Base-by-base conservation (phyloP, 2,113 vertebrate genomes). In the Tympanuchus pallidicinctus region DNA sequence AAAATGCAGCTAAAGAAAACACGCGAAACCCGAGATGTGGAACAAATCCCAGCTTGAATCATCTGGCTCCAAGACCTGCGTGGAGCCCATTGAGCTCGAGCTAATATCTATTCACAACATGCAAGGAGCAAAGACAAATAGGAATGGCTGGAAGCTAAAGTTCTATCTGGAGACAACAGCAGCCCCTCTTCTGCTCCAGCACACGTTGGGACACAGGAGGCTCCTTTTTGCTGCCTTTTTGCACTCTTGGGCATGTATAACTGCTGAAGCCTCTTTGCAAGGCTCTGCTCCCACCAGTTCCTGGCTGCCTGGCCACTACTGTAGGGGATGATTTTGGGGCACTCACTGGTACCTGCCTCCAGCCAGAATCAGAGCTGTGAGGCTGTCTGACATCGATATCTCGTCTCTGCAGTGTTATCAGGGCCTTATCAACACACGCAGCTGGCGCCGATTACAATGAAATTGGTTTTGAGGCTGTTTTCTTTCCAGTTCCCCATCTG, bases 31-130 rank as follows among this genome's bases (percentile, higher is more conserved):
- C 0, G 36, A 97, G 94, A 92, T 94, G 92, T 8, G 70, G 96
- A 97, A 96, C 92, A 96, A 96, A 97, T 96, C 94, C 90, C 95
- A 96, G 92, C 88, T 94, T 95, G 95, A 97, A 89, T 94, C 91
- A 64, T 85, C 92, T 84, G 76, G 45, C 95, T 96, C 94, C 88
- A 93, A 94, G 92, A 94, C 91, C 81, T 79, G 34, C 2, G 1
- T 91, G 88, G 82, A 94, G 78, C 79, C 70, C 88, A 94, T 94
- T 97, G 92, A 96, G 72, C 81, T 86, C 77, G 61, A 94, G 82
- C 78, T 96, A 94, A 97, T 96, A 89, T 86, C 91, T 91, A 96
- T 96, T 96, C 94, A 95, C 90, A 91, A 96, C 90, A 93, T 89
- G 91, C 91, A 93, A 90, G 90, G 70, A 94, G 87, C 88, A 91